Evolutionary conservation across 1,140 invertebrate genomes (phyloP).

Genomic region (Aporrectodea caliginosa): DNA sequence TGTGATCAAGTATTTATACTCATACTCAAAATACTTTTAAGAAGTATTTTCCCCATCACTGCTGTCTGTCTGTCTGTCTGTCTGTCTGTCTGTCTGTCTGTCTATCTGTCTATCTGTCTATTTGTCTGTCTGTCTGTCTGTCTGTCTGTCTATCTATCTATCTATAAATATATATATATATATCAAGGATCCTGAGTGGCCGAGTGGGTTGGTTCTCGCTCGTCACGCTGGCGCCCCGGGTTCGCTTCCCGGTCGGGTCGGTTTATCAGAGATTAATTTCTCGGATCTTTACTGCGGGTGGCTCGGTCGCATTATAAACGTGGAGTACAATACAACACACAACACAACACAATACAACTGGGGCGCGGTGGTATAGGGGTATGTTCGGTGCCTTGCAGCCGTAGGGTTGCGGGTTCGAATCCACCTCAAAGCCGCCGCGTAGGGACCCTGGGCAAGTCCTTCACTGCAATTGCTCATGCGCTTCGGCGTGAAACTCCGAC

Average conservation of each 20-base stretch:
- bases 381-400: too few relatives aligned
- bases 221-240: neutral
- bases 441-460: too few relatives aligned
- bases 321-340: too few relatives aligned
- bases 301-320: too few relatives aligned
- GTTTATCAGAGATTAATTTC: too few relatives aligned
- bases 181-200: neutral
- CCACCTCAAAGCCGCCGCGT: too few relatives aligned
- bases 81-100: neutral
- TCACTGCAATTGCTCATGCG: too few relatives aligned
- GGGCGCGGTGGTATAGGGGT: too few relatives aligned
- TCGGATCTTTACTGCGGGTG: too few relatives aligned
- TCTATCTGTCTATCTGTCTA: neutral
- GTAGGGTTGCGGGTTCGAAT: too few relatives aligned
- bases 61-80: neutral
- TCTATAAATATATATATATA: neutral
- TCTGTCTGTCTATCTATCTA: neutral
- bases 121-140: neutral
- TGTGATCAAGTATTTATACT: neutral
- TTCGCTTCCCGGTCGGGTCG: neutral
- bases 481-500: too few relatives aligned
- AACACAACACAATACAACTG: too few relatives aligned
- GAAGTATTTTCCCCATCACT: neutral
- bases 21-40: neutral
- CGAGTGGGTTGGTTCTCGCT: neutral